These are phyloP conservation scores for Mugil cephalus DNA, from an alignment of 2,113 vertebrate genomes.

Conservation along the genomic window DNA sequence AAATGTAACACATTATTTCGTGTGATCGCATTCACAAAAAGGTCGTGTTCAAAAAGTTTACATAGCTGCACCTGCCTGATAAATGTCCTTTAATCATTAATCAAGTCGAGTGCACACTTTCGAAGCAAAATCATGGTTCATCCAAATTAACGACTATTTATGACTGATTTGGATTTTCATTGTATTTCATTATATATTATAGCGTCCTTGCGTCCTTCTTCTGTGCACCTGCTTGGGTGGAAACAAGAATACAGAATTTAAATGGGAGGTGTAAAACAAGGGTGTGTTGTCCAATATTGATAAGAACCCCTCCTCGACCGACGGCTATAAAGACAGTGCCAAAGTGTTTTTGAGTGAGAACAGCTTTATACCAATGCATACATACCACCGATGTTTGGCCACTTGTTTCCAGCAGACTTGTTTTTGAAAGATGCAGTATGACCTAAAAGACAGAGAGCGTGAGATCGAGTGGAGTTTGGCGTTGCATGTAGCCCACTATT, in stretches of 20 bases:
- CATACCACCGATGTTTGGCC: neutral
- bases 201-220: constrained; percentile 54
- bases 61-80: too few relatives aligned
- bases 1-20: too few relatives aligned
- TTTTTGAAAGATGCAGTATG: constrained; percentile 12
- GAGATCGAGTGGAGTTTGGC: constrained; percentile 42
- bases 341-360: rapidly evolving
- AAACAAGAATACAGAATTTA: rapidly evolving
- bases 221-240: constrained; percentile 37
- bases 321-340: rapidly evolving
- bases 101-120: too few relatives aligned
- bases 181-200: too few relatives aligned
- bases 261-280: constrained; percentile 7
- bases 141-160: too few relatives aligned
- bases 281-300: rapidly evolving
- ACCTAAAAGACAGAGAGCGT: neutral
- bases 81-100: too few relatives aligned
- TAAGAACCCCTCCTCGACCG: rapidly evolving
- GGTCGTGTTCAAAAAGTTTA: too few relatives aligned
- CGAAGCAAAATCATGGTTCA: too few relatives aligned
- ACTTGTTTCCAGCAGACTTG: rapidly evolving
- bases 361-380: too few relatives aligned
- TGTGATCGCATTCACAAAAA: too few relatives aligned
- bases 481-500: neutral
- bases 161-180: too few relatives aligned